These are phyloP conservation scores for Rhamphomyia laevipes DNA, from an alignment of 2,888 invertebrate genomes.

Conservation along the genomic window DNA sequence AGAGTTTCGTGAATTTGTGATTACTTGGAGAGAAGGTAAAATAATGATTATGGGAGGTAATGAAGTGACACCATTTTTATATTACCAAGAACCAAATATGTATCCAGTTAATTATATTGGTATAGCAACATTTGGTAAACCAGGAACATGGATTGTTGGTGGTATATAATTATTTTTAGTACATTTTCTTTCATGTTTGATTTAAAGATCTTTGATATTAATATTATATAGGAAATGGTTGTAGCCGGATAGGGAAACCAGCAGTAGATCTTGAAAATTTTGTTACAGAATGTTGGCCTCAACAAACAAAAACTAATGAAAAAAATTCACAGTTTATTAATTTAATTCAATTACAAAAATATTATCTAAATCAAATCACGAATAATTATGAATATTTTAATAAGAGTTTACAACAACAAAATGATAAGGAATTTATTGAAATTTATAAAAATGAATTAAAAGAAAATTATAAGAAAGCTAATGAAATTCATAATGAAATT, in stretches of 20 bases:
- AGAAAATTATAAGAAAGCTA: not conserved
- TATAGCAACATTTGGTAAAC: not conserved
- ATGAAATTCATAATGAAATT: not conserved
- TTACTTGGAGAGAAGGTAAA: not conserved
- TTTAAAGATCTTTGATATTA: no score
- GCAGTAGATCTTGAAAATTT: not conserved
- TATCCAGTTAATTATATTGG: conserved; percentile 1
- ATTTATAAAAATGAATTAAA: not conserved
- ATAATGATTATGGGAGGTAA: not conserved
- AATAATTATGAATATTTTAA: not conserved
- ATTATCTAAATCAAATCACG: not conserved
- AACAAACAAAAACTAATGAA: not conserved
- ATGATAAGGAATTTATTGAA: not conserved
- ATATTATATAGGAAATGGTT: not conserved
- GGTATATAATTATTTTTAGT: not conserved
- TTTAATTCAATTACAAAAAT: not conserved
- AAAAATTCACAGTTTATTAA: not conserved
- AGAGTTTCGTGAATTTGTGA: not conserved
- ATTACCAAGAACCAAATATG: not conserved
- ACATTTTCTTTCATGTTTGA: not conserved
- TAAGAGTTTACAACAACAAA: not conserved
- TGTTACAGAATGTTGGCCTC: not conserved
- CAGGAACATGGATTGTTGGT: not conserved
- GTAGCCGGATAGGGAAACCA: no score
- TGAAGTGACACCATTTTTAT: not conserved